phyloP scores from a whole-genome alignment of 1,140 invertebrate genomes.

The Eulimnadia texana region DNA sequence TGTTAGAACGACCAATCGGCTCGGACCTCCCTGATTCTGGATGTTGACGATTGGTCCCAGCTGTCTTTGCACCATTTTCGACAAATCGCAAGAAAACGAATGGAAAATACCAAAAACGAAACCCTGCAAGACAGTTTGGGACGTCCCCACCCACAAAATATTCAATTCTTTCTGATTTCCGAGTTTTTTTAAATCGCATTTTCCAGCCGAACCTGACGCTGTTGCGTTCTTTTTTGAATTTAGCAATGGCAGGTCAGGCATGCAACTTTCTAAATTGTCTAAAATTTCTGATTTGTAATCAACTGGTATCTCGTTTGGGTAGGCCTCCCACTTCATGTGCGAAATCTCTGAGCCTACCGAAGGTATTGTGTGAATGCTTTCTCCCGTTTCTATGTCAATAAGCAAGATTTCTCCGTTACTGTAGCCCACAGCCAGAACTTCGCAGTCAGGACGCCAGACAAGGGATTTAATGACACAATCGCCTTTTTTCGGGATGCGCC shows the following conservation, averaged over 20 bases:
- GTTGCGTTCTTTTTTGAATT: slow-evolving; percentile 26
- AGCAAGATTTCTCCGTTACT: slow-evolving; percentile 40
- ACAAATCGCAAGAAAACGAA: slow-evolving; percentile 50
- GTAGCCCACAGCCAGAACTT: slow-evolving; percentile 54
- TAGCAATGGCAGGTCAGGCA: slow-evolving; percentile 44
- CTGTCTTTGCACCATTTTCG: slow-evolving; percentile 23
- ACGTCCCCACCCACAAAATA: slow-evolving; percentile 29
- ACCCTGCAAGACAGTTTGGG: slow-evolving; percentile 19
- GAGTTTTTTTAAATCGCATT: slow-evolving; percentile 12
- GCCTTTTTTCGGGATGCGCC: slow-evolving; percentile 44
- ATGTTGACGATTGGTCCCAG: not conserved
- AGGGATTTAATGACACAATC: slow-evolving; percentile 38
- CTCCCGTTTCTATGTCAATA: slow-evolving; percentile 76
- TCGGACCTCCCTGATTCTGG: slow-evolving; percentile 25
- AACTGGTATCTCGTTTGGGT: not conserved
- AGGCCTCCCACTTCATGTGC: slow-evolving; percentile 34
- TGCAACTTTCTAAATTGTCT: slow-evolving; percentile 17
- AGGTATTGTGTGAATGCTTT: slow-evolving; percentile 50
- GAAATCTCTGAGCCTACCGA: slow-evolving; percentile 38
- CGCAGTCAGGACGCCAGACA: slow-evolving; percentile 88
- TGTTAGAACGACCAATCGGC: slow-evolving; percentile 27
- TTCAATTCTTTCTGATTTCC: slow-evolving; percentile 25
- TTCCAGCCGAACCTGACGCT: slow-evolving; percentile 11
- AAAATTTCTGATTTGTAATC: not conserved
- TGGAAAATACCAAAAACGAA: slow-evolving; percentile 59